Evolutionary conservation across 2,888 invertebrate genomes (phyloP).

Genomic region (Chrysotoxum bicinctum): DNA sequence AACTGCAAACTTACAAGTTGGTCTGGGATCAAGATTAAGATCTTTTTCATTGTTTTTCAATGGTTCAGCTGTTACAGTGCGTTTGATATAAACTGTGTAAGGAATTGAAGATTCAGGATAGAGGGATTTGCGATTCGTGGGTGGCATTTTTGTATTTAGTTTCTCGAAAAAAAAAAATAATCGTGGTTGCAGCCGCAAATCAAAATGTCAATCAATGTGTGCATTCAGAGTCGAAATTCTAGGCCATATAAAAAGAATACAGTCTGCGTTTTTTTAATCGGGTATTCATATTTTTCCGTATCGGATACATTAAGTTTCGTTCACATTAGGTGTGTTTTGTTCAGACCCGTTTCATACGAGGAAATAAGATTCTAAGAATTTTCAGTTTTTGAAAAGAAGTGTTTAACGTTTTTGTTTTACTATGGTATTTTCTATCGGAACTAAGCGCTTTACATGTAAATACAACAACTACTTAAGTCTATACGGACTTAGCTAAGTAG

Average conservation of each 20-base stretch:
- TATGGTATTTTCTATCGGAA: too few relatives aligned
- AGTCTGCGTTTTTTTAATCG: too few relatives aligned
- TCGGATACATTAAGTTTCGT: neutral
- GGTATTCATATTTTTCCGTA: neutral
- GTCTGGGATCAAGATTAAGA: constrained; percentile 76
- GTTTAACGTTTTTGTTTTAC: too few relatives aligned
- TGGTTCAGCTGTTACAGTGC: constrained; percentile 24
- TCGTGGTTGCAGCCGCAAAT: too few relatives aligned
- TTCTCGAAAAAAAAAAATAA: neutral
- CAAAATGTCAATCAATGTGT: constrained; percentile 8
- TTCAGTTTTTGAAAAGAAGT: too few relatives aligned
- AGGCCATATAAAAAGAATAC: too few relatives aligned
- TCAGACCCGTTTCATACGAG: too few relatives aligned
- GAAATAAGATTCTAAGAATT: too few relatives aligned
- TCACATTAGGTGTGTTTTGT: neutral
- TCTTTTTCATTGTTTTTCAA: constrained; percentile 75
- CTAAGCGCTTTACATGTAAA: too few relatives aligned
- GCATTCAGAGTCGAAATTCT: too few relatives aligned
- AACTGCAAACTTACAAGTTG: constrained; percentile 75
- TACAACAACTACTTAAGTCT: too few relatives aligned
- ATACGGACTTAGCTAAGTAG: too few relatives aligned
- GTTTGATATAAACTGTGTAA: constrained; percentile 61
- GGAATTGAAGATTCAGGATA: constrained; percentile 74
- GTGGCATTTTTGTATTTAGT: constrained; percentile 39
- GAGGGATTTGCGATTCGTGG: constrained; percentile 71